A percentile compares a stretch with the other conserved stretches of the same genome.
Conservation (phyloP, 1,140 invertebrate genomes). For the Probaryconus sp. region DNA sequence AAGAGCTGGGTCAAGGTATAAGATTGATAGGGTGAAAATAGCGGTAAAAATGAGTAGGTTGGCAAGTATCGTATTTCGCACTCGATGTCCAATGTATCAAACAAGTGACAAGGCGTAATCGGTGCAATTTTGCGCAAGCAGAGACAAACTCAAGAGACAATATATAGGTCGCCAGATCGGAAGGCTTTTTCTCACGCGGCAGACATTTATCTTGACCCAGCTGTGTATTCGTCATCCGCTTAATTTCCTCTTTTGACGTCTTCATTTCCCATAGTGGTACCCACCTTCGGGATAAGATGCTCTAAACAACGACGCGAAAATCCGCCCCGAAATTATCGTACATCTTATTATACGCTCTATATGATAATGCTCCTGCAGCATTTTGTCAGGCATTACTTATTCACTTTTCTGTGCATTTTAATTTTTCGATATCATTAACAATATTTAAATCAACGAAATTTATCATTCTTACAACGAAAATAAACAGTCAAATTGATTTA, state of each 20-base stretch:
- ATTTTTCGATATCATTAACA: too few relatives aligned
- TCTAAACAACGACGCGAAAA: conserved; percentile 37
- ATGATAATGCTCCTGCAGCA: conserved; percentile 4
- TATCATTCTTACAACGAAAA: too few relatives aligned
- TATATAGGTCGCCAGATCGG: conserved; percentile 15
- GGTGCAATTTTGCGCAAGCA: conserved; percentile 27
- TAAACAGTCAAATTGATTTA: too few relatives aligned
- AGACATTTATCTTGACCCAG: conserved; percentile 38
- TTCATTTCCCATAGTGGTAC: conserved; percentile 67
- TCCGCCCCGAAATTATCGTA: conserved; percentile 21
- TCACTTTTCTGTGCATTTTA: too few relatives aligned
- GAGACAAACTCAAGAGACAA: conserved; percentile 23
- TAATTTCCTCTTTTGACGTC: conserved; percentile 74
- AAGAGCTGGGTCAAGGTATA: conserved; percentile 1
- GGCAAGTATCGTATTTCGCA: conserved; percentile 23
- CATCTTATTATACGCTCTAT: conserved; percentile 41
- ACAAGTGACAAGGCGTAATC: conserved; percentile 31
- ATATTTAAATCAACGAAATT: too few relatives aligned
- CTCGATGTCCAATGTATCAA: conserved; percentile 33
- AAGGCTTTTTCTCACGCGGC: conserved; percentile 26
- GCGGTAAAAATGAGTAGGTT: conserved; percentile 8
- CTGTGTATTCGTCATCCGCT: conserved; percentile 75
- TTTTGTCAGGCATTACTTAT: conserved; percentile 11
- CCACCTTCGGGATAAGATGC: conserved; percentile 5
- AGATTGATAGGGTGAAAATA: conserved; percentile 39